Base-by-base conservation (phyloP, 2,888 invertebrate species). In the Imbricaverruca yamaguchii region DNA sequence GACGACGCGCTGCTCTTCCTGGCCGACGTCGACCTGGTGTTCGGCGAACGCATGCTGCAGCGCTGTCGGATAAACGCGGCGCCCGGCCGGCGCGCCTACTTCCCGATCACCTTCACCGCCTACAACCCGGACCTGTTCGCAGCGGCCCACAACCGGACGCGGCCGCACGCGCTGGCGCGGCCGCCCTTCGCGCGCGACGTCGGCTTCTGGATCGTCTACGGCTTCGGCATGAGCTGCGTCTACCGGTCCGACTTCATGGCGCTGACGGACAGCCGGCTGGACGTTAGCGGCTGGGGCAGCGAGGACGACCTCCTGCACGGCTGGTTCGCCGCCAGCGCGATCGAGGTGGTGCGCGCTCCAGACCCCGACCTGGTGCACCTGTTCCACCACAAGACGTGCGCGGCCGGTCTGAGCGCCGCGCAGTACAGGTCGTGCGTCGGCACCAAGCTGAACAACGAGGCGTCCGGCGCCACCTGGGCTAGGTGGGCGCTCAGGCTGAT, bases 121-220 rank as follows among this genome's bases (percentile, higher is more conserved):
- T 93, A 93, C 87, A 93, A 93, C 88, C 93, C 93, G 6, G 91
- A 91, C 85, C 91, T 93, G 82, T 92, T 93, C 21, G 59, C 39
- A 1, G 3, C 2, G 8, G n/a, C 56, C 21, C 2, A 21, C 12
- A 18, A 11, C 8, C 11, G 9, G 21, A 13, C n/a, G n/a, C 65
- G 1, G 8, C 8, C n/a, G 7, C 12, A 25, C 11, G 11, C 3
- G 25, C 25, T 25, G 67, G 2, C 25, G 25, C 2, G 1, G 6
- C 67, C 25, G 4, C 67, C 67, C 4, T 92, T 93, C 86, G 92
- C 93, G 1, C 89, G 92, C 85, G 92, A 93, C 86, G 92, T 92
- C 0, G 93, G 93, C 6, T 93, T 93, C 87, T 93, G 93, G 93
- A 89, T 93, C 84, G 93, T 93, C 87, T 93, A 93, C 86, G 93